Base-by-base conservation (phyloP, 2,797 vertebrate genomes). In the Sebastes cheni region DNA sequence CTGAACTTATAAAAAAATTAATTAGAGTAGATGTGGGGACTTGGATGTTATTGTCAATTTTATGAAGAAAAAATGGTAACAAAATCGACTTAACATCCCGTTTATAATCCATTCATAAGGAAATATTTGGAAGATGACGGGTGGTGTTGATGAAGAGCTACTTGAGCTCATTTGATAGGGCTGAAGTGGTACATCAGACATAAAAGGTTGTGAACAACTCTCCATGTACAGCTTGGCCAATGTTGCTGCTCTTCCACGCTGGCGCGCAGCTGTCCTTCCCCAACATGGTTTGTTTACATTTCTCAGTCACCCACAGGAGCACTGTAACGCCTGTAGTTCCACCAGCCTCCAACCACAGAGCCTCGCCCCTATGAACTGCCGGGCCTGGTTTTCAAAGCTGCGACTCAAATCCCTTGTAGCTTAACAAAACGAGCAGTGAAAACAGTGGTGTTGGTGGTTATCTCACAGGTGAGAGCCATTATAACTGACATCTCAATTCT, bases 221-320 rank as follows among this genome's bases (percentile, higher is more conserved):
- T 16, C 10, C 84, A 72, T 72, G 32, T 65, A 50, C 77, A 79
- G 85, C 65, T 73, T 18, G 27, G 67, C 32, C 79, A 39, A 6
- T 42, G 70, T 76, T 72, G 64, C 86, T 69, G 42, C 83, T 89
- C 85, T 52, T 89, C 81, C 62, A 70, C 81, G 29, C 80, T 83
- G 79, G 46, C 11, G 6, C 14, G 52, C 89, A 90, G 88, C 92
- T 92, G 89, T 91, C 93, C 77, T 77, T 87, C 88, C 79, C 89
- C 82, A 81, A 67, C 86, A 77, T 79, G 83, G 88, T 91, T 94
- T 95, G 93, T 94, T 94, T 92, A 93, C 92, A 93, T 94, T 93
- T 93, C 91, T 91, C 91, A 91, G 91, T 94, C 92, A 93, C 92
- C 93, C 93, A 67, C 91, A 93, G 93, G 86, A 94, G 92, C 90